A percentile compares a stretch with the other conserved stretches of the same genome.
phyloP scores from a whole-genome alignment of 2,797 vertebrate genomes.

The Selene dorsalis region DNA sequence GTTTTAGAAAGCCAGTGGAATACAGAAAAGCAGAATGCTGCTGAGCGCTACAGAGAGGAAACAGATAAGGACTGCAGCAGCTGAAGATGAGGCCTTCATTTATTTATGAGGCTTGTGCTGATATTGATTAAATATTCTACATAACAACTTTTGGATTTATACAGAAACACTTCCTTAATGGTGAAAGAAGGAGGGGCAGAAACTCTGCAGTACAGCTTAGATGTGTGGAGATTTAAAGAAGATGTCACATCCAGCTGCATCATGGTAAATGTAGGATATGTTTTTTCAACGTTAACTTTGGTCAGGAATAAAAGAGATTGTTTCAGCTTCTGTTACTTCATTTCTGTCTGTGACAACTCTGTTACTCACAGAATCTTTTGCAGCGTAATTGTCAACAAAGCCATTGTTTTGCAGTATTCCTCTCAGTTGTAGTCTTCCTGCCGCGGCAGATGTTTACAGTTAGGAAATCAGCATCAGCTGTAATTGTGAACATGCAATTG shows the following conservation, averaged over 20 bases:
- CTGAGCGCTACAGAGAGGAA: neutral
- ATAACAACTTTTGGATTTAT: neutral
- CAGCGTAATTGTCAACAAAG: neutral
- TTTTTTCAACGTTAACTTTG: neutral
- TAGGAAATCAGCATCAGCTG: conserved; percentile 27
- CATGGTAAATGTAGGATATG: neutral
- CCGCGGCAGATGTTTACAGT: conserved; percentile 38
- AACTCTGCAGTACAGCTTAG: neutral
- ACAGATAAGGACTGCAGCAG: neutral
- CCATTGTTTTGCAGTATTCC: neutral
- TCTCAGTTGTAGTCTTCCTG: neutral
- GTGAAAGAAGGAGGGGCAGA: neutral
- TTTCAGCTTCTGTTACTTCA: neutral
- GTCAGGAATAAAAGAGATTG: conserved; percentile 3
- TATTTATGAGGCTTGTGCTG: too few relatives aligned
- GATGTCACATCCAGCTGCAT: neutral
- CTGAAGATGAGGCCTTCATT: too few relatives aligned
- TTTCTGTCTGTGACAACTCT: neutral
- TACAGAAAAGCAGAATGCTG: neutral
- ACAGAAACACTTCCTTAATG: neutral
- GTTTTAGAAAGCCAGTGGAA: neutral
- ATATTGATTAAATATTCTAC: neutral
- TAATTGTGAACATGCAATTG: conserved; percentile 29
- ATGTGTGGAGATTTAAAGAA: neutral
- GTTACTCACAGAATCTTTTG: neutral